These are phyloP conservation scores for Neoascia interrupta DNA, from an alignment of 2,888 invertebrate genomes.

Conservation along the genomic window DNA sequence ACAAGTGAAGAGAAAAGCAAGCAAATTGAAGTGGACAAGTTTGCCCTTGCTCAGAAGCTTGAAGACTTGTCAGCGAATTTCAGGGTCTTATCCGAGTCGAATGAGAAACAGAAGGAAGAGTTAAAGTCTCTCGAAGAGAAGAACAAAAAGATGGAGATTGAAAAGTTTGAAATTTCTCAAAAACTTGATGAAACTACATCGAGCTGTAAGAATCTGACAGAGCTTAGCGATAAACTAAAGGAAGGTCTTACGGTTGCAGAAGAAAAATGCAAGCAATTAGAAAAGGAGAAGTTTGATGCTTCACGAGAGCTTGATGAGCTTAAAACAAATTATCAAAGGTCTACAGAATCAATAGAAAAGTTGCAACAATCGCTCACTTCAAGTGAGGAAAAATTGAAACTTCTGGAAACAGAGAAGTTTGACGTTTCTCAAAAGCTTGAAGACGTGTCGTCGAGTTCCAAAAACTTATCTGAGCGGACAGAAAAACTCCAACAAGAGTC, in stretches of 20 bases:
- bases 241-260: constrained; percentile 82
- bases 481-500: constrained; percentile 76
- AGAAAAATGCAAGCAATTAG: constrained; percentile 82
- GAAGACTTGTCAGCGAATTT: constrained; percentile 71
- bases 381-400: constrained; percentile 75
- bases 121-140: constrained; percentile 79
- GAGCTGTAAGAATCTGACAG: constrained; percentile 82
- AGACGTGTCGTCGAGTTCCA: constrained; percentile 79
- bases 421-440: constrained; percentile 71
- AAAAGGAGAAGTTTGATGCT: constrained; percentile 77
- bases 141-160: constrained; percentile 79
- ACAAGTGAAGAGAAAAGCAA: constrained; percentile 60
- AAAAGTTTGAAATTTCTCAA: constrained; percentile 71
- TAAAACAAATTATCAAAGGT: constrained; percentile 74
- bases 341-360: constrained; percentile 73
- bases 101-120: constrained; percentile 77
- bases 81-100: constrained; percentile 69
- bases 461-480: constrained; percentile 61
- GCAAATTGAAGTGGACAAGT: constrained; percentile 75
- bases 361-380: constrained; percentile 73
- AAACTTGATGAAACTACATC: constrained; percentile 80
- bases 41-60: constrained; percentile 72
- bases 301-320: constrained; percentile 81
- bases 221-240: constrained; percentile 83
- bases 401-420: constrained; percentile 77